Conservation (phyloP, 2,797 vertebrate species). For the Sebastes steindachneri region DNA sequence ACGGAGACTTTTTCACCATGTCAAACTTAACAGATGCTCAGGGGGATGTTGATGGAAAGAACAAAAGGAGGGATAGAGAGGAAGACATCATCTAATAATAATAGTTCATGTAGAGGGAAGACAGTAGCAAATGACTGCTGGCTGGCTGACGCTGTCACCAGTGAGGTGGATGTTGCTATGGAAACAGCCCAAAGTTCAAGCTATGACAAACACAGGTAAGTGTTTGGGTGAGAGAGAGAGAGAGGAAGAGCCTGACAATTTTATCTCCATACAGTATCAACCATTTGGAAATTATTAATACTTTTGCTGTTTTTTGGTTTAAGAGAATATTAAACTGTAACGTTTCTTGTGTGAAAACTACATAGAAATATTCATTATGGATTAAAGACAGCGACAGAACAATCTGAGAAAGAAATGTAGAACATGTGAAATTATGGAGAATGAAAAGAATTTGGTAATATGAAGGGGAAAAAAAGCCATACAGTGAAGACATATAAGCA, state of each 20-base stretch:
- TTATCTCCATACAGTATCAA: background rate
- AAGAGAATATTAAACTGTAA: background rate
- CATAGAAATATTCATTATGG: background rate
- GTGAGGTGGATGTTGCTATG: slow-evolving; percentile 65
- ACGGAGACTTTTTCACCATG: background rate
- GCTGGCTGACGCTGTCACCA: slow-evolving; percentile 20
- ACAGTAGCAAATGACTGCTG: slow-evolving; percentile 25
- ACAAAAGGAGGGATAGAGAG: background rate
- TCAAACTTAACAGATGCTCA: background rate
- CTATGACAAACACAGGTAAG: slow-evolving; percentile 70
- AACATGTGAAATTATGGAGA: background rate
- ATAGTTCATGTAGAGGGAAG: background rate
- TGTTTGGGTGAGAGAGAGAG: slow-evolving; percentile 2
- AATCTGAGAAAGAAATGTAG: background rate
- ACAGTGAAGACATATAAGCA: too few relatives aligned
- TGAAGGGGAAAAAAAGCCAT: too few relatives aligned
- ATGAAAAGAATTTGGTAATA: background rate
- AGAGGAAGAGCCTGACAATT: background rate
- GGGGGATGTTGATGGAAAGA: background rate
- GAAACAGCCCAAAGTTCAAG: slow-evolving; percentile 79
- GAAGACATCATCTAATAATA: background rate
- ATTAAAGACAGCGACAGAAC: background rate
- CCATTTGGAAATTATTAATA: background rate
- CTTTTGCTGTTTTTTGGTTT: background rate
- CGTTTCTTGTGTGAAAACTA: background rate